These are phyloP conservation scores for Candidula unifasciata DNA, from an alignment of 2,888 invertebrate genomes.

Conservation along the genomic window DNA sequence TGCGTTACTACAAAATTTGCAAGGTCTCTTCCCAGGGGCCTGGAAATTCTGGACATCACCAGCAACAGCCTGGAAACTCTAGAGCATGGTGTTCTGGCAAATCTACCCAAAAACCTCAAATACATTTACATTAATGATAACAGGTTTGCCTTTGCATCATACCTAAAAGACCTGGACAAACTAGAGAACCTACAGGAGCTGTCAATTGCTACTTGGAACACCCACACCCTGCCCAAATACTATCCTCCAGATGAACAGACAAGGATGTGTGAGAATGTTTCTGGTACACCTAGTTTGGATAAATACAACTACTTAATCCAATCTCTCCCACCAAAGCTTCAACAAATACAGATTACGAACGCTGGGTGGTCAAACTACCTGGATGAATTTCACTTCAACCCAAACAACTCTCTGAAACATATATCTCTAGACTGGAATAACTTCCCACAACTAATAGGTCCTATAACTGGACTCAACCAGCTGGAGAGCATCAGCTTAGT, in stretches of 20 bases:
- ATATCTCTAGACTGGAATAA: not conserved
- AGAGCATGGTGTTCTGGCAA: not conserved
- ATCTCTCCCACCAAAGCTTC: slow-evolving; percentile 29
- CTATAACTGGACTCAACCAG: not conserved
- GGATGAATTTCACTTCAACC: not conserved
- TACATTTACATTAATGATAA: slow-evolving; percentile 1
- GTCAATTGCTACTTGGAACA: not conserved
- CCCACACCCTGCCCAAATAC: not conserved
- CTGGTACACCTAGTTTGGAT: no score
- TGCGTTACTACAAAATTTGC: not conserved
- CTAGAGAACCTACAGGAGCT: not conserved
- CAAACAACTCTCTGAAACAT: not conserved
- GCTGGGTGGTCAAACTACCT: slow-evolving; percentile 23
- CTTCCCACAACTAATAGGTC: not conserved
- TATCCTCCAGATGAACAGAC: not conserved
- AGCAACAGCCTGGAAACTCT: not conserved
- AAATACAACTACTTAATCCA: not conserved
- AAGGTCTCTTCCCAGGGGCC: not conserved
- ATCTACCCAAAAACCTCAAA: not conserved
- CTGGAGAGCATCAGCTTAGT: not conserved
- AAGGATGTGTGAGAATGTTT: no score
- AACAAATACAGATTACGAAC: not conserved
- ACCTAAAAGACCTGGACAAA: slow-evolving; percentile 15
- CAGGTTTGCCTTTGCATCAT: slow-evolving; percentile 16
- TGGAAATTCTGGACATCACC: not conserved